These are phyloP conservation scores for Lophochroa leadbeateri DNA, from an alignment of 2,113 vertebrate genomes.

Conservation along the genomic window DNA sequence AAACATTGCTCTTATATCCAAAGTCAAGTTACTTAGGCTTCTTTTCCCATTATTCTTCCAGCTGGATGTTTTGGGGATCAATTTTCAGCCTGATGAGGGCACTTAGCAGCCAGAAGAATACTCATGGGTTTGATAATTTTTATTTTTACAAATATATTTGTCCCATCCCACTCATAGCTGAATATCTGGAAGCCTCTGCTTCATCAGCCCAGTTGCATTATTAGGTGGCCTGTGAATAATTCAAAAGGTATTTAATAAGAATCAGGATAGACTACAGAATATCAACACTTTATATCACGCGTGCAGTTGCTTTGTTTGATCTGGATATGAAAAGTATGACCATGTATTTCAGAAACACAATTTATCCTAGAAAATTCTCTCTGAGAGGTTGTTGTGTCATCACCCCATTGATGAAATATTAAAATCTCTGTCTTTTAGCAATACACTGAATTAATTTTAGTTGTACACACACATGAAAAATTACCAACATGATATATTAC, in stretches of 20 bases:
- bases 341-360: not conserved
- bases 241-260: not conserved
- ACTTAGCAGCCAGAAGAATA: not conserved
- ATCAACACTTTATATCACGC: not conserved
- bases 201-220: not conserved
- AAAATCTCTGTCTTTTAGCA: not conserved
- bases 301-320: fast-evolving
- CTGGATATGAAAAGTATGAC: not conserved
- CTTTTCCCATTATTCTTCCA: not conserved
- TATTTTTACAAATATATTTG: not conserved
- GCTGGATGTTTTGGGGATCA: not conserved
- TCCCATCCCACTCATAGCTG: not conserved
- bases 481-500: not conserved
- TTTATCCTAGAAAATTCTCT: not conserved
- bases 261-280: not conserved
- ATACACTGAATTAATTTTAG: not conserved
- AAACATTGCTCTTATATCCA: not conserved
- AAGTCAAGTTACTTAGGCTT: not conserved
- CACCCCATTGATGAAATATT: not conserved
- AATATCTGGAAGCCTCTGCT: not conserved
- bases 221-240: not conserved
- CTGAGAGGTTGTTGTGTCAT: not conserved
- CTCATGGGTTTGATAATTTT: not conserved
- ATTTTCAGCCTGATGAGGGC: not conserved
- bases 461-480: not conserved